Evolutionary conservation across 2,888 invertebrate species (phyloP).

Genomic region (Cryptops parisi): DNA sequence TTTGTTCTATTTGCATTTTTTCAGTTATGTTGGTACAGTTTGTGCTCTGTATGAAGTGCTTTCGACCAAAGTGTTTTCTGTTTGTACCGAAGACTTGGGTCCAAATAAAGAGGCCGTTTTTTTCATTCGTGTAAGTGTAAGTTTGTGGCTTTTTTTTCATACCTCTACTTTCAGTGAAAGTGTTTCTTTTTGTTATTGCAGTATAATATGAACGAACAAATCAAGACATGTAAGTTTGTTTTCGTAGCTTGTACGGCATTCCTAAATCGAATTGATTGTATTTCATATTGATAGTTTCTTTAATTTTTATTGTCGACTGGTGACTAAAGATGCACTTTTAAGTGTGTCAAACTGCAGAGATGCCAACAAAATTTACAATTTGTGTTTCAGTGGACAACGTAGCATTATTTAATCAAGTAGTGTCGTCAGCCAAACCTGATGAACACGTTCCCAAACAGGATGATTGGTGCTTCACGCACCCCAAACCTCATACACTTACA

Average conservation of each 20-base stretch:
- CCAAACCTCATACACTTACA: neutral
- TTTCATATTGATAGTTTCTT: neutral
- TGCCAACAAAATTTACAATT: too few species aligned
- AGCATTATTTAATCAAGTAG: neutral
- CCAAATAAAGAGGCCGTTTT: neutral
- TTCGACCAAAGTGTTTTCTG: neutral
- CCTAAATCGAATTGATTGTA: neutral
- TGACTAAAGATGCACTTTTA: too few species aligned
- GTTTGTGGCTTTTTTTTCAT: too few species aligned
- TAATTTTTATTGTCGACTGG: too few species aligned
- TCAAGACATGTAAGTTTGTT: neutral
- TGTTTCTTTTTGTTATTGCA: too few species aligned
- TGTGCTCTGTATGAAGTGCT: neutral
- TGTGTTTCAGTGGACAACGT: neutral
- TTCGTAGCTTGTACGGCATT: neutral
- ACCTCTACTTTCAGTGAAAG: too few species aligned
- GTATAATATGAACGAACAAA: neutral
- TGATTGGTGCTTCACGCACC: neutral
- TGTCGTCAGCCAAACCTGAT: neutral
- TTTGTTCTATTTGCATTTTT: too few species aligned
- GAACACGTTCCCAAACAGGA: neutral
- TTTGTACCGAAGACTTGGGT: neutral
- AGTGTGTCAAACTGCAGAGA: too few species aligned
- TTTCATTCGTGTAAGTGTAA: neutral
- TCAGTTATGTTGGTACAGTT: neutral